phyloP scores from a whole-genome alignment of 1,140 invertebrate species.

The Neodiprion pinetum region DNA sequence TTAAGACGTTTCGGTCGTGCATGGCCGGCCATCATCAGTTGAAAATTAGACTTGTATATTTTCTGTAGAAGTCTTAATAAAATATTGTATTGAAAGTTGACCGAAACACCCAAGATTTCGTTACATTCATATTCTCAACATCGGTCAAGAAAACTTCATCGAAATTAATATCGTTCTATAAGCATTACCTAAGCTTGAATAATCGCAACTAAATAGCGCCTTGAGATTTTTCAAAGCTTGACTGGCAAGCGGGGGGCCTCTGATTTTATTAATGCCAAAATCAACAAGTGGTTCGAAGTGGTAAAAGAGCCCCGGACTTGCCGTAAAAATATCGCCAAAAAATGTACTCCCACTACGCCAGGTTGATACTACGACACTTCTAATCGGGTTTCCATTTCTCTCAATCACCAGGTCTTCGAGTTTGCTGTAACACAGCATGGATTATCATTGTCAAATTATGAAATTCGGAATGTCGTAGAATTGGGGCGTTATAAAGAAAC shows the following conservation, averaged over 20 bases:
- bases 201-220: slow-evolving; percentile 79
- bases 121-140: background rate
- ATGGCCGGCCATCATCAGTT: too few relatives aligned
- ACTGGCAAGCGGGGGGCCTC: slow-evolving; percentile 70
- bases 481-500: slow-evolving; percentile 13
- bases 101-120: background rate
- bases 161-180: background rate
- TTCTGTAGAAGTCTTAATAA: too few relatives aligned
- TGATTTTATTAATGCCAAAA: slow-evolving; percentile 81
- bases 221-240: slow-evolving; percentile 72
- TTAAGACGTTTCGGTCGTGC: too few relatives aligned
- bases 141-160: too few relatives aligned
- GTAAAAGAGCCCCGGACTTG: slow-evolving; percentile 85
- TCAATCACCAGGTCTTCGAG: slow-evolving; percentile 73
- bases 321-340: slow-evolving; percentile 82
- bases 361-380: slow-evolving; percentile 80
- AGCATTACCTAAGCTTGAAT: slow-evolving; percentile 67
- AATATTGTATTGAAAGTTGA: background rate
- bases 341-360: slow-evolving; percentile 90
- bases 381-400: slow-evolving; percentile 72
- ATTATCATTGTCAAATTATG: background rate
- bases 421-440: slow-evolving; percentile 44
- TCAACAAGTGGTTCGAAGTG: slow-evolving; percentile 87
- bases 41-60: too few relatives aligned
- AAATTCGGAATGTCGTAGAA: slow-evolving; percentile 13